A percentile compares a stretch with the other conserved stretches of the same genome.
Evolutionary conservation across 2,797 vertebrate species (phyloP).

Genomic region (Furcifer pardalis): DNA sequence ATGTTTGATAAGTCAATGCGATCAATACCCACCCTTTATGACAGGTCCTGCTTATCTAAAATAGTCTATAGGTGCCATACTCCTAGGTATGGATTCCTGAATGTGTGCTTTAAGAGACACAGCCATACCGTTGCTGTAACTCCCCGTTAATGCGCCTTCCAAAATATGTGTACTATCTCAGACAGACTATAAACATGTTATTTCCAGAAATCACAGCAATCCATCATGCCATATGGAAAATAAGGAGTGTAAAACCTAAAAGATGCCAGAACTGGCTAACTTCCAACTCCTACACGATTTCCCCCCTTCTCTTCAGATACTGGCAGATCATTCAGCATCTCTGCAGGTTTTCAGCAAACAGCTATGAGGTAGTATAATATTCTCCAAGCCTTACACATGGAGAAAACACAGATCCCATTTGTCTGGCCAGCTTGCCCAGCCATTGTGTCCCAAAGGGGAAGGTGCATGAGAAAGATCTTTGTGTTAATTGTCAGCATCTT

Average conservation of each 20-base stretch:
- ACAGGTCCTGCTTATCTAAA: neutral
- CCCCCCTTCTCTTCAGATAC: neutral
- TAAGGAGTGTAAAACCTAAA: neutral
- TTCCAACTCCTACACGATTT: conserved; percentile 1
- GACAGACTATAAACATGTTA: neutral
- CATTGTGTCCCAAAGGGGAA: neutral
- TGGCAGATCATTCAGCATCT: conserved; percentile 8
- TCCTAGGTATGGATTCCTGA: neutral
- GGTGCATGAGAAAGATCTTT: neutral
- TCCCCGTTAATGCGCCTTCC: neutral
- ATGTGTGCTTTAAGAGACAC: neutral
- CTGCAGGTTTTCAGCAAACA: conserved; percentile 7
- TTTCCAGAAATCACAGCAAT: neutral
- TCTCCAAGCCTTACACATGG: neutral
- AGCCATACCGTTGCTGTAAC: neutral
- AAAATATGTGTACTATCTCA: neutral
- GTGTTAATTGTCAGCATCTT: conserved; percentile 15
- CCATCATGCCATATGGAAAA: neutral
- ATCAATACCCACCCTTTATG: neutral
- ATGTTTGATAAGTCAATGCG: neutral
- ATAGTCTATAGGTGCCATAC: neutral
- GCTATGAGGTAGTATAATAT: neutral
- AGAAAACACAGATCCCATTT: conserved; percentile 10
- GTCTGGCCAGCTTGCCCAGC: conserved; percentile 18
- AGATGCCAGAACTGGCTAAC: neutral